These are phyloP conservation scores for Tetropium fuscum DNA, from an alignment of 2,888 invertebrate genomes.

Conservation along the genomic window DNA sequence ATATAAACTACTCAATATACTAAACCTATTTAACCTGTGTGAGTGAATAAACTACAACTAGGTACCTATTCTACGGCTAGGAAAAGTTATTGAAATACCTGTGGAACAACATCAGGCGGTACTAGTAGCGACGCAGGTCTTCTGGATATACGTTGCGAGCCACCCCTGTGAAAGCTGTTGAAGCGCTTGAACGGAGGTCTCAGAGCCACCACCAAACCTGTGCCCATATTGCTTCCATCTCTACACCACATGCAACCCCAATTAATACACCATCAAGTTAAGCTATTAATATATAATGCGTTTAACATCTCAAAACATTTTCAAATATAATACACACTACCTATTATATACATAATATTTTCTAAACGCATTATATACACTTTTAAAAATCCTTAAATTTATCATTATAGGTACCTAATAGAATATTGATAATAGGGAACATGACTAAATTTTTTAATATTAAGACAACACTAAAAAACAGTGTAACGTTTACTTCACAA, in stretches of 20 bases:
- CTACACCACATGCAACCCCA: slow-evolving; percentile 58
- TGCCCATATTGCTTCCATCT: slow-evolving; percentile 61
- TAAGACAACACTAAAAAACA: too few relatives aligned
- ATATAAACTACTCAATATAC: too few relatives aligned
- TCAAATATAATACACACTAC: too few relatives aligned
- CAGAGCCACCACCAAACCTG: slow-evolving; percentile 62
- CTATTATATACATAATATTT: too few relatives aligned
- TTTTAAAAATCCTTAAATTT: slow-evolving; percentile 14
- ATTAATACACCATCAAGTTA: slow-evolving; percentile 17
- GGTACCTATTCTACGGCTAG: not conserved
- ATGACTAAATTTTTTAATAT: too few relatives aligned
- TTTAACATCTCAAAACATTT: too few relatives aligned
- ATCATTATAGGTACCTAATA: too few relatives aligned
- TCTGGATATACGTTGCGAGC: slow-evolving; percentile 54
- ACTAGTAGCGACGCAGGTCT: slow-evolving; percentile 53
- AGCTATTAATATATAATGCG: slow-evolving; percentile 3
- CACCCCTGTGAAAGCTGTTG: slow-evolving; percentile 62
- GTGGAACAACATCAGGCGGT: slow-evolving; percentile 46
- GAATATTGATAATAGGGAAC: too few relatives aligned
- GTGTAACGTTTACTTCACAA: too few relatives aligned
- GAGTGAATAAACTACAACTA: not conserved
- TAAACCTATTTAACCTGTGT: too few relatives aligned
- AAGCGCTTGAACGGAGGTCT: slow-evolving; percentile 63
- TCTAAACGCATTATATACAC: slow-evolving; percentile 7
- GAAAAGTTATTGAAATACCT: slow-evolving; percentile 48